Evolutionary conservation across 2,797 vertebrate species (phyloP).

Genomic region (Sebastes aleutianus): DNA sequence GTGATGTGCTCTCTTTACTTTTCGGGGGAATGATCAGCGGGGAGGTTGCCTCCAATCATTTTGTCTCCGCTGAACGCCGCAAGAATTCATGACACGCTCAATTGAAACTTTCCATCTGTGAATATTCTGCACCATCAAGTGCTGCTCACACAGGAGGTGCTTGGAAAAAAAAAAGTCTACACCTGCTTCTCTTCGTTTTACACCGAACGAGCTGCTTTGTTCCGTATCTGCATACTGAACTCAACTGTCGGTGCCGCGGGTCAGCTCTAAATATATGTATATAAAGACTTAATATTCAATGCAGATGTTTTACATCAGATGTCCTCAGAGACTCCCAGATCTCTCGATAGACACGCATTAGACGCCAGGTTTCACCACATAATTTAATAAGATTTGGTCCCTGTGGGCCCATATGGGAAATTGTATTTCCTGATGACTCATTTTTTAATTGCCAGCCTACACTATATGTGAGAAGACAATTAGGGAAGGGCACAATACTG

Average conservation of each 20-base stretch:
- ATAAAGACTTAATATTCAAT: background rate
- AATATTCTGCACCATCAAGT: slow-evolving; percentile 16
- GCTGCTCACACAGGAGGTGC: slow-evolving; percentile 4
- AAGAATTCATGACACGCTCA: slow-evolving; percentile 31
- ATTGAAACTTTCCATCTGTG: slow-evolving; percentile 26
- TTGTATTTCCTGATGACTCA: slow-evolving; percentile 21
- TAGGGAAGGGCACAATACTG: background rate
- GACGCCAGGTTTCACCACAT: background rate
- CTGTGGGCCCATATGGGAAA: background rate
- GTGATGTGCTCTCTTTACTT: background rate
- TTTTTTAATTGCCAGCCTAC: slow-evolving; percentile 18
- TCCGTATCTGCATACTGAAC: background rate
- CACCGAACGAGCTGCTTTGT: background rate
- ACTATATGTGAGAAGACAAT: slow-evolving; percentile 3
- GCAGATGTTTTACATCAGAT: slow-evolving; percentile 8
- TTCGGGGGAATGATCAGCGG: background rate
- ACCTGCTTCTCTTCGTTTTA: background rate
- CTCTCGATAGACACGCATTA: background rate
- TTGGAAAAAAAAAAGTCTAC: background rate
- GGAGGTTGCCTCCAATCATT: slow-evolving; percentile 15
- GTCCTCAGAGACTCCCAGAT: background rate
- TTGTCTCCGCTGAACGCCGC: background rate
- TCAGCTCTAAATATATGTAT: slow-evolving; percentile 3
- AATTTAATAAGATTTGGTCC: background rate
- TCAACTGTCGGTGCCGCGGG: background rate